These are phyloP conservation scores for Digitonthophagus gazella DNA, from an alignment of 2,888 invertebrate species.

Conservation along the genomic window DNA sequence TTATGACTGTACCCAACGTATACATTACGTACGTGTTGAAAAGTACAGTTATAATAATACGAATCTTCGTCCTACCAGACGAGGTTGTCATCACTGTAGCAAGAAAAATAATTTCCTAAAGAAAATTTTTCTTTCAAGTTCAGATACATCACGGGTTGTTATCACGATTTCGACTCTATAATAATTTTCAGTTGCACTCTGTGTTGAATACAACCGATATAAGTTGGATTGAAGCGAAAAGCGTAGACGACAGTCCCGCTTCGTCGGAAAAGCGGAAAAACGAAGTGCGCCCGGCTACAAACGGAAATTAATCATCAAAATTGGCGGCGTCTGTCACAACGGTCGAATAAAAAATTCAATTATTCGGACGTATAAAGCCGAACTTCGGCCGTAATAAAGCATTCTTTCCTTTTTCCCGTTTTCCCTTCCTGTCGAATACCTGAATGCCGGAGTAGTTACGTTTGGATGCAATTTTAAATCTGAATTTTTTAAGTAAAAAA, in stretches of 20 bases:
- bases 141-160: too few relatives aligned
- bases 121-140: too few relatives aligned
- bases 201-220: slow-evolving; percentile 6
- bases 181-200: background rate
- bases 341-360: slow-evolving; percentile 14
- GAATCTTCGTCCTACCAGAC: background rate
- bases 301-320: slow-evolving; percentile 18
- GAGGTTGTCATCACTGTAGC: background rate
- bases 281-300: slow-evolving; percentile 12
- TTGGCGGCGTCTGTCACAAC: slow-evolving; percentile 14
- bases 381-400: background rate
- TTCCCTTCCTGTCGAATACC: background rate
- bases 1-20: background rate
- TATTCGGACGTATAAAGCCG: slow-evolving; percentile 12
- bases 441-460: background rate
- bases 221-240: slow-evolving; percentile 1
- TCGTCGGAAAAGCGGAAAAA: slow-evolving; percentile 3
- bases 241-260: background rate
- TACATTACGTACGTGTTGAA: background rate
- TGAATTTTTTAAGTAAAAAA: background rate
- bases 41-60: background rate
- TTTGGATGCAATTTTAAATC: background rate
- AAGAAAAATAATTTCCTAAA: too few relatives aligned
- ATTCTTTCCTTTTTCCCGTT: background rate
- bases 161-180: background rate